Evolutionary conservation across 2,797 vertebrate species (phyloP).

Genomic region (Ctenochaetus hawaiiensis): DNA sequence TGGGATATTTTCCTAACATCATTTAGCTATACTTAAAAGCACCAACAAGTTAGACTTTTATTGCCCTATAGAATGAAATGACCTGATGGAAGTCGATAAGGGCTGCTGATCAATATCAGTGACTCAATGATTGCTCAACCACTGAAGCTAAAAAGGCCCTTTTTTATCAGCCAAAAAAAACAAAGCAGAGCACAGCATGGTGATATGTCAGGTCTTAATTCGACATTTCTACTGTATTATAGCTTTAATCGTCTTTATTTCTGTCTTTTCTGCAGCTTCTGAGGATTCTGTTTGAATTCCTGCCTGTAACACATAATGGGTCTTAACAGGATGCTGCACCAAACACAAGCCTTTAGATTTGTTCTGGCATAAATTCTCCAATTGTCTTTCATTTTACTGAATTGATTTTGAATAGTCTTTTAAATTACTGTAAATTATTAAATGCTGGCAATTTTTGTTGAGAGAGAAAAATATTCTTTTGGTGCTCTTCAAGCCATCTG

Average conservation of each 20-base stretch:
- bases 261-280: background rate
- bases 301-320: background rate
- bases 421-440: background rate
- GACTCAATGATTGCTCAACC: conserved; percentile 46
- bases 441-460: conserved; percentile 2
- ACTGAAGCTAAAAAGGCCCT: conserved; percentile 34
- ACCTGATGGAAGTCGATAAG: conserved; percentile 42
- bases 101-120: conserved; percentile 55
- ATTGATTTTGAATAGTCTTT: background rate
- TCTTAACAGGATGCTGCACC: background rate
- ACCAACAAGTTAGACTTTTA: conserved; percentile 47
- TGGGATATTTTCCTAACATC: conserved; percentile 8
- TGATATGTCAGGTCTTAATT: background rate
- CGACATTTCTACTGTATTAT: background rate
- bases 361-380: conserved; percentile 3
- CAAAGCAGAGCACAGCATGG: conserved; percentile 20
- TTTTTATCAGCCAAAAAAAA: conserved; percentile 37
- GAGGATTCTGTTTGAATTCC: background rate
- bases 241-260: background rate
- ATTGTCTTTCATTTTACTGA: background rate
- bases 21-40: conserved; percentile 33
- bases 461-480: background rate
- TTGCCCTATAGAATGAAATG: conserved; percentile 38
- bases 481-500: background rate
- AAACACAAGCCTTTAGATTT: background rate